Base-by-base conservation (phyloP, 35 echinoderm and acorn worm species). In the Lytechinus variegatus region DNA sequence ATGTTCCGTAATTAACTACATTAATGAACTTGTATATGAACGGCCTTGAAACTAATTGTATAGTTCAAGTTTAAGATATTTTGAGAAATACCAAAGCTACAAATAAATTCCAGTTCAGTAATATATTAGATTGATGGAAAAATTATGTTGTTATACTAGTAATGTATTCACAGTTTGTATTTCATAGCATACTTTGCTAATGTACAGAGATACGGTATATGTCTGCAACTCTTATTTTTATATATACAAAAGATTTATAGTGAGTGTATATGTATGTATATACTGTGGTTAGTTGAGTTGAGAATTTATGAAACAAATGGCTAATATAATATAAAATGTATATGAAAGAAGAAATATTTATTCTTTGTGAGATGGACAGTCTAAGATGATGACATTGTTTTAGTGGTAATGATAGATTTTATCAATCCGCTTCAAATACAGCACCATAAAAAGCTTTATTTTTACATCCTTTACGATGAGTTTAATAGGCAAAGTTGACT, bases 321-420 rank as follows among this genome's bases (percentile, higher is more conserved):
- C n/a, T 79, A 79, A 79, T 79, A 24, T 79, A n/a, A 79, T 16
- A 79, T 19, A n/a, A 16, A 79, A 1, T 79, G 66, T 79, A 79
- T 79, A 79, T 79, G 66, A 16, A 79, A 79, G 66, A 79, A 79
- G 66, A 79, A 24, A 79, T 79, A 79, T 79, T 79, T 79, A 79
- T 79, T 24, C n/a, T 79, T 79, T 79, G 66, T 79, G n/a, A 7
- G 19, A 24, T 7, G 16, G 66, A 24, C 21, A 79, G 66, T 79
- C 66, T 24, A 71, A 71, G 2, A 71, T 71, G 61, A 21, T n/a
- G 7, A 79, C 33, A 44, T 44, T 44, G 33, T 44, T 44, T 44
- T 44, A 44, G 33, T 58, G 56, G 13, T 0, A 58, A 79, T 79
- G 4, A 3, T 6, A 21, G 61, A 71, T 71, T 71, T 71, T 4